Percentiles rank a stretch among this genome's conserved stretches.
phyloP scores from a whole-genome alignment of 2,797 vertebrate species.

The Hafferia zeledoni region DNA sequence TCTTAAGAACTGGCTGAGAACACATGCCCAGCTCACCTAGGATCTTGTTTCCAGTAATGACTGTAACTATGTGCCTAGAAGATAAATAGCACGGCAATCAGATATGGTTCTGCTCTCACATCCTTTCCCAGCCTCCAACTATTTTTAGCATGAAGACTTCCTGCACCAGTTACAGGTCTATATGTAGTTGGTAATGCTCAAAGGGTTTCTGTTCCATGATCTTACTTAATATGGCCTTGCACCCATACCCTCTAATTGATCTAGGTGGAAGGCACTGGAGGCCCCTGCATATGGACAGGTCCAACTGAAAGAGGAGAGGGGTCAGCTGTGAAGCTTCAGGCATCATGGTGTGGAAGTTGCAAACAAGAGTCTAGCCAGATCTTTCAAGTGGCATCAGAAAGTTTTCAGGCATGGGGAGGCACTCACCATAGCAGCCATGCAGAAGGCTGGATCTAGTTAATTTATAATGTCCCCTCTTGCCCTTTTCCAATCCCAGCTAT shows the following conservation, averaged over 20 bases:
- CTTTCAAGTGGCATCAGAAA: not conserved
- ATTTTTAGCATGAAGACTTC: not conserved
- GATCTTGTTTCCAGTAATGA: not conserved
- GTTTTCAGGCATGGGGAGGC: not conserved
- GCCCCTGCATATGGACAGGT: not conserved
- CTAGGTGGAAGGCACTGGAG: not conserved
- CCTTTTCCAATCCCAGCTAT: not conserved
- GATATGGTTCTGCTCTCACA: not conserved
- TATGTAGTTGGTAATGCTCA: not conserved
- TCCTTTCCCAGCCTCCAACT: not conserved
- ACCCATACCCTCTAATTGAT: not conserved
- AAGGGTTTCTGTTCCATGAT: not conserved
- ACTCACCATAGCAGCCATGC: not conserved
- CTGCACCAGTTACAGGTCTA: not conserved
- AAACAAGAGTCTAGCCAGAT: not conserved
- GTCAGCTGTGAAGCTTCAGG: not conserved
- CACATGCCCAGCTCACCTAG: not conserved
- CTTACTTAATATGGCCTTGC: not conserved
- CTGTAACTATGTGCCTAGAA: not conserved
- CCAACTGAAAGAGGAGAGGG: not conserved
- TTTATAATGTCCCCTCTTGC: not conserved
- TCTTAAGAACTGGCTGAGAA: not conserved
- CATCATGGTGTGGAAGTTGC: not conserved
- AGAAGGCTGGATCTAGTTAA: not conserved
- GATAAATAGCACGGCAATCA: not conserved